A percentile compares a stretch with the other conserved stretches of the same genome.
Evolutionary conservation across 2,888 invertebrate genomes (phyloP).

Genomic region (Orthonevra nobilis): DNA sequence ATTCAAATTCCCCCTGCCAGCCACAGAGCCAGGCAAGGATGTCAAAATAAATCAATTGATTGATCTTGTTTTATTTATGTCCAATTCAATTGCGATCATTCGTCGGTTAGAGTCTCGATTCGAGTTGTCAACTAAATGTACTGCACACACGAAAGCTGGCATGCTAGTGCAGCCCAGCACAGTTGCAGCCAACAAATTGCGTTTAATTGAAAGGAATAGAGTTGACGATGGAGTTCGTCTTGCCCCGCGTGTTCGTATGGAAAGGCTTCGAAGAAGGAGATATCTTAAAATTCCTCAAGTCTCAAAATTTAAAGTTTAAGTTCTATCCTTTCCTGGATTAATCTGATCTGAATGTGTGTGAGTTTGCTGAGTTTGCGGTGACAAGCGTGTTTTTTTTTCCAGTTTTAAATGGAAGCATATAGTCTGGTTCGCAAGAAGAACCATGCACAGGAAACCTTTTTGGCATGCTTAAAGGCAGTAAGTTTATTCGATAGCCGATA

Average conservation of each 20-base stretch:
- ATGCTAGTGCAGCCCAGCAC: neutral
- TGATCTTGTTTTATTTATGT: conserved; percentile 81
- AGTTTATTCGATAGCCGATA: no score
- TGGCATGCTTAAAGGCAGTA: no score
- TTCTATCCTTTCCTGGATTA: conserved; percentile 40
- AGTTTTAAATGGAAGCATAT: no score
- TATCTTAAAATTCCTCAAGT: conserved; percentile 61
- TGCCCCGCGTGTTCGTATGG: no score
- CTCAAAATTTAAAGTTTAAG: conserved; percentile 61
- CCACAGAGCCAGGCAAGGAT: conserved; percentile 68
- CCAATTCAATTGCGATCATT: conserved; percentile 75
- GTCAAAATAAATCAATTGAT: conserved; percentile 81
- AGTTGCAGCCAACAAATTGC: conserved; percentile 68
- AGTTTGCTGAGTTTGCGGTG: conserved; percentile 33
- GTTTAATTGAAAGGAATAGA: conserved; percentile 67
- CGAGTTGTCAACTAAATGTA: conserved; percentile 59
- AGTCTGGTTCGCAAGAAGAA: no score
- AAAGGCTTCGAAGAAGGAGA: conserved; percentile 1
- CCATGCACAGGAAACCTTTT: no score
- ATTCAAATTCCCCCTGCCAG: conserved; percentile 15
- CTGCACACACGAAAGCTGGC: neutral
- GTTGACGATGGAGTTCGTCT: no score
- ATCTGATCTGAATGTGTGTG: conserved; percentile 48
- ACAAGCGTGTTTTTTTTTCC: no score
- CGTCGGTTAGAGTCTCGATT: conserved; percentile 54